Evolutionary conservation across 2,113 vertebrate genomes (phyloP).

Genomic region (Nothoprocta perdicaria): DNA sequence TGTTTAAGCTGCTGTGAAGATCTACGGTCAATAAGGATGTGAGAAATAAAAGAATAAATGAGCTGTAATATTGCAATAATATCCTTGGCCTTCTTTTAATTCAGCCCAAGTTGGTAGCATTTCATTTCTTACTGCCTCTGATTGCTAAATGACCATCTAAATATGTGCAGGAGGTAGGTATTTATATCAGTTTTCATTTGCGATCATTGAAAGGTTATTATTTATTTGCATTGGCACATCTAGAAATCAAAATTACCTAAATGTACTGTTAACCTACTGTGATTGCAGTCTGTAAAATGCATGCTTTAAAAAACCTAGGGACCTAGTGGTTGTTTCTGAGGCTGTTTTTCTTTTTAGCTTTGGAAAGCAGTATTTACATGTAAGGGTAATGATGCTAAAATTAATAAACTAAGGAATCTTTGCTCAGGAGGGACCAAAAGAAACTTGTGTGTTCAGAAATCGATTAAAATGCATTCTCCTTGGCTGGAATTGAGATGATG

Average conservation of each 20-base stretch:
- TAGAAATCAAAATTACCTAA: background rate
- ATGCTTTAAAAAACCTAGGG: background rate
- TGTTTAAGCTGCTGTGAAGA: background rate
- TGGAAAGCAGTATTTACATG: background rate
- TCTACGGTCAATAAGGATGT: background rate
- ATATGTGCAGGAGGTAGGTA: background rate
- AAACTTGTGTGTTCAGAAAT: conserved; percentile 1
- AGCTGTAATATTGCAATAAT: background rate
- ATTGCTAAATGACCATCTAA: background rate
- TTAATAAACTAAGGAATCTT: conserved; percentile 7
- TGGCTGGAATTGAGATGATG: background rate
- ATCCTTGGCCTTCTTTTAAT: background rate
- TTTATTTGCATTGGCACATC: background rate
- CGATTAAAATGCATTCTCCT: conserved; percentile 10
- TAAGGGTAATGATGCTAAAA: background rate
- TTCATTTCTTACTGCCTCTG: background rate
- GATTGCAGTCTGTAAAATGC: background rate
- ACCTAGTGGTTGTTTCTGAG: background rate
- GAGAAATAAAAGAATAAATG: background rate
- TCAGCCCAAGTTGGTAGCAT: background rate
- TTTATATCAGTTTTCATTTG: background rate
- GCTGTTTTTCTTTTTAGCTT: conserved; percentile 5
- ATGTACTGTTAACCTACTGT: background rate
- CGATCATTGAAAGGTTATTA: background rate
- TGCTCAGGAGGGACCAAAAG: background rate